phyloP scores from a whole-genome alignment of 2,797 vertebrate species.

The Lagorchestes hirsutus region DNA sequence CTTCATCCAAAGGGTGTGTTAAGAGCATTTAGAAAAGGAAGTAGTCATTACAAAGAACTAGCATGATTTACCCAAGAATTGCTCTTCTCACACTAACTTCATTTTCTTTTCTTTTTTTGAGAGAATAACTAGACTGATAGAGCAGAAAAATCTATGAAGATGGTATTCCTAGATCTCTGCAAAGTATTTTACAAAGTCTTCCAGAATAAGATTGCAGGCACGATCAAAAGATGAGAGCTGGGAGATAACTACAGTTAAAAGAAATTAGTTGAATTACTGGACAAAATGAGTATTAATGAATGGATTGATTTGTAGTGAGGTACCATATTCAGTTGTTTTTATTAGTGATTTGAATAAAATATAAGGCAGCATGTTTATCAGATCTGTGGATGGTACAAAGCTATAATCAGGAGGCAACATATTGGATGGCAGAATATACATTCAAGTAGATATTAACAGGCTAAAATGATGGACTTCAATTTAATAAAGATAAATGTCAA shows the following conservation, averaged over 20 bases:
- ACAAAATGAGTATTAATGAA: background rate
- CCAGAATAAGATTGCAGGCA: background rate
- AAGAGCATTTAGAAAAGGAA: background rate
- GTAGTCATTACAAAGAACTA: background rate
- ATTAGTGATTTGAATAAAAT: background rate
- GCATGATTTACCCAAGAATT: background rate
- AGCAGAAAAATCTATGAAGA: background rate
- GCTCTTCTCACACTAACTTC: background rate
- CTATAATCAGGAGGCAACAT: background rate
- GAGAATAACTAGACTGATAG: background rate
- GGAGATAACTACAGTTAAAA: background rate
- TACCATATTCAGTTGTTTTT: background rate
- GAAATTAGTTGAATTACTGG: background rate
- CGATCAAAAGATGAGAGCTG: background rate
- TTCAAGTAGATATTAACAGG: background rate
- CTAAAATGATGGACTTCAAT: background rate
- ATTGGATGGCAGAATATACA: background rate
- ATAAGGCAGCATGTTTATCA: background rate
- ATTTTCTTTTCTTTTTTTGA: background rate
- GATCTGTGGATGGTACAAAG: background rate
- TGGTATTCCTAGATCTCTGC: background rate
- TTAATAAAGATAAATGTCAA: background rate
- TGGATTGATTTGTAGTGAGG: background rate
- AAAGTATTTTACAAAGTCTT: background rate
- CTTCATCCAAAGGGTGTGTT: background rate